Evolutionary conservation across 2,113 vertebrate species (phyloP), one percentile per base, ranked within the genome.

Genomic region (Campylomormyrus tamandua): DNA sequence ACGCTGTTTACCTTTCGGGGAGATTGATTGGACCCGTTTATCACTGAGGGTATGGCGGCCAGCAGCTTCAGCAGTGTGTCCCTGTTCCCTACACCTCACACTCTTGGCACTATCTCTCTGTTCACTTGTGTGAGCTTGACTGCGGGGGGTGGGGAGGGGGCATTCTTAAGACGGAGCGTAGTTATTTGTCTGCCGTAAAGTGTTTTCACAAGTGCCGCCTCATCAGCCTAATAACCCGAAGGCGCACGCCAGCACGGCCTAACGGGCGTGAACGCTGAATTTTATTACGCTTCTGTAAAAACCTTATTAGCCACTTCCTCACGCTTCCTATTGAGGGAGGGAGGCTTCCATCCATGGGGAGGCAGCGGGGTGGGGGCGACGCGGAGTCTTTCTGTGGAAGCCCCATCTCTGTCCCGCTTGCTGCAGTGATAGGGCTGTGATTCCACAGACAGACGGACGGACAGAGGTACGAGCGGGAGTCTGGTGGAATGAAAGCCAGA

Each of bases 21-120:
- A 62, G 87, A 62, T 66, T 27, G 53, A 88, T 88, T 88, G 53
- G 87, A 15, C 56, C 87, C 19, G 19, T 88, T 62, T 88, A 62
- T 66, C 87, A 88, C 31, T 24, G 87, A 24, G 7, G 15, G 6
- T 27, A 31, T 53, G 27, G 50, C 27, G 13, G 85, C 50, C n/a
- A 13, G 2, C n/a, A 2, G 0, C 45, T 49, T 52, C 48, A 7
- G 39, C 77, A 45, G 77, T 15, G 9, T 3, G 3, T 84, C 46
- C 24, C 46, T 48, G 11, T 24, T 70, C 24, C 48, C n/a, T 5
- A 9, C 13, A 27, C n/a, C 48, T 86, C 50, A 52, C 49, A 31
- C 15, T n/a, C 39, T 46, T 87, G 45, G 39, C 50, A 31, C 56
- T 62, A 88, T 39, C n/a, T 52, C 87, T 46, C 35, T n/a, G 19